Evolutionary conservation across 2,888 invertebrate species (phyloP).

Genomic region (Melinaea marsaeus): DNA sequence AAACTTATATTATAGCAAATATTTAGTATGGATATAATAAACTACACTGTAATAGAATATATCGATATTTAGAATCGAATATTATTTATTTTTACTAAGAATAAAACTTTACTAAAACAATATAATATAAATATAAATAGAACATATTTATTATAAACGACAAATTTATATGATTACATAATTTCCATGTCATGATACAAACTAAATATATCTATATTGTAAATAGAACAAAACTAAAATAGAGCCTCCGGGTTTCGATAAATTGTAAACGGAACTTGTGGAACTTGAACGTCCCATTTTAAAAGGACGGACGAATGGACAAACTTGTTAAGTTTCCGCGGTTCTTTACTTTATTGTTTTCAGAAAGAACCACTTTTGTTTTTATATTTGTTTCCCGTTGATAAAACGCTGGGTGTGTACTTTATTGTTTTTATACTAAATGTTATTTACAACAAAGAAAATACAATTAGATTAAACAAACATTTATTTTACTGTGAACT

Average conservation of each 20-base stretch:
- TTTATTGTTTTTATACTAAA: not conserved
- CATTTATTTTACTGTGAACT: too few species aligned
- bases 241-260: not conserved
- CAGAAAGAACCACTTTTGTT: not conserved
- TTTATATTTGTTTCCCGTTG: not conserved
- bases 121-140: too few species aligned
- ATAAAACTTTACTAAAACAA: too few species aligned
- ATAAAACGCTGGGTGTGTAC: not conserved
- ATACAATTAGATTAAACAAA: not conserved
- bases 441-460: not conserved
- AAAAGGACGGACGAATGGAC: constrained; percentile 2
- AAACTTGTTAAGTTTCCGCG: constrained; percentile 5
- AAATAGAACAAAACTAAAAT: not conserved
- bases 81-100: too few species aligned
- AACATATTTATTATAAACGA: too few species aligned
- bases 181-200: not conserved
- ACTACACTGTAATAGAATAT: too few species aligned
- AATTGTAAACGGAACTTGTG: constrained; percentile 3
- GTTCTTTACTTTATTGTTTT: constrained; percentile 3
- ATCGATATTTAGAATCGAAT: too few species aligned
- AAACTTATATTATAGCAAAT: too few species aligned
- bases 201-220: not conserved
- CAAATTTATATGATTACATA: too few species aligned
- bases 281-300: constrained; percentile 3
- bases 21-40: too few species aligned